Conservation (phyloP, 1,140 invertebrate genomes). For the Lepidostoma basale region DNA sequence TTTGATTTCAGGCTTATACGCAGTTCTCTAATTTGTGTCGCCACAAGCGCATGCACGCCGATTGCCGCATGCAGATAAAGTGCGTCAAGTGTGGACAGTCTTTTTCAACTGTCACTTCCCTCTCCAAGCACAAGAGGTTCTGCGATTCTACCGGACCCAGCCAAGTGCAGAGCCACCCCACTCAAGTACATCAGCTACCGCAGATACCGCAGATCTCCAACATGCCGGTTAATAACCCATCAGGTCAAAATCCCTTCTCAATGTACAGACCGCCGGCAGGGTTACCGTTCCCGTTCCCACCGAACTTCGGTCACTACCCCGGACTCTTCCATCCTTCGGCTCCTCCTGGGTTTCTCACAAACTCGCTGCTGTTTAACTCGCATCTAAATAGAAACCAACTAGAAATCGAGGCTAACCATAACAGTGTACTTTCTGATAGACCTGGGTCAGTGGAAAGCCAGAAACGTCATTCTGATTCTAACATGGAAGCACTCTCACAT, state of each 20-base stretch:
- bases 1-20: slow-evolving; percentile 94
- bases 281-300: slow-evolving; percentile 64
- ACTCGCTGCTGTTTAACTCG: slow-evolving; percentile 62
- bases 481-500: slow-evolving; percentile 6
- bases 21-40: slow-evolving; percentile 99
- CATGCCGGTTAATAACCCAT: slow-evolving; percentile 60
- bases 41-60: slow-evolving; percentile 97
- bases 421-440: slow-evolving; percentile 29
- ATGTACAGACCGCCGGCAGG: slow-evolving; percentile 63
- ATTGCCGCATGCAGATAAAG: slow-evolving; percentile 86
- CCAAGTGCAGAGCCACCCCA: slow-evolving; percentile 51
- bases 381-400: slow-evolving; percentile 51
- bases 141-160: slow-evolving; percentile 72
- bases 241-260: slow-evolving; percentile 68
- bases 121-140: slow-evolving; percentile 84
- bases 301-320: slow-evolving; percentile 66
- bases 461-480: slow-evolving; percentile 27
- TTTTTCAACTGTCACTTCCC: slow-evolving; percentile 85
- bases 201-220: slow-evolving; percentile 58
- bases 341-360: slow-evolving; percentile 60
- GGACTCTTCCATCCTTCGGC: slow-evolving; percentile 63
- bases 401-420: slow-evolving; percentile 33
- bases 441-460: slow-evolving; percentile 34
- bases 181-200: slow-evolving; percentile 55
- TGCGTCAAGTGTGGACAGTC: slow-evolving; percentile 91